These are phyloP conservation scores for Centruroides sculpturatus DNA, from an alignment of 1,140 invertebrate species.

Conservation along the genomic window DNA sequence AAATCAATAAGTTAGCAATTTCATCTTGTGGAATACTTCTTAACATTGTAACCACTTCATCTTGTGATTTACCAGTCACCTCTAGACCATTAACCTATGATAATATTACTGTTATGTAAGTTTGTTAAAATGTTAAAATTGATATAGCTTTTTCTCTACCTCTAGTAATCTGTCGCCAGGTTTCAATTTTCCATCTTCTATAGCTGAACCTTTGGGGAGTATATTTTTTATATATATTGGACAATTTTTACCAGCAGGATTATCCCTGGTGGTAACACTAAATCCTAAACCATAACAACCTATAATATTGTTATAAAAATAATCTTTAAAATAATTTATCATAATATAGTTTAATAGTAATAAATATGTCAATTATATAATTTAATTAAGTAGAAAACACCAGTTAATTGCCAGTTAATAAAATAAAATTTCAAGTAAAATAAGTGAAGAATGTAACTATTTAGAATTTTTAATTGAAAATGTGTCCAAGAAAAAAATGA, in stretches of 20 bases:
- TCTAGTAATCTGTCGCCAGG: constrained; percentile 86
- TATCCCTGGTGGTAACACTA: constrained; percentile 92
- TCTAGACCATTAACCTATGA: constrained; percentile 55
- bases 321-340: not conserved
- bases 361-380: too few relatives aligned
- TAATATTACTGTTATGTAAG: not conserved
- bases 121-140: not conserved
- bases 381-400: too few relatives aligned
- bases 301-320: not conserved
- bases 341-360: not conserved
- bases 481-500: too few relatives aligned
- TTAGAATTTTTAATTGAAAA: too few relatives aligned
- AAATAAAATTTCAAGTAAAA: too few relatives aligned
- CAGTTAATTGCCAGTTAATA: too few relatives aligned
- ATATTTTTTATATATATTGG: constrained; percentile 99
- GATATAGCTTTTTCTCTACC: constrained; percentile 15
- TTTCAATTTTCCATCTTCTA: constrained; percentile 79
- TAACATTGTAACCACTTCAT: constrained; percentile 75
- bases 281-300: constrained; percentile 74
- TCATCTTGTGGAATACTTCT: constrained; percentile 62
- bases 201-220: constrained; percentile 85
- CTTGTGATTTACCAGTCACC: constrained; percentile 82
- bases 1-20: constrained; percentile 71
- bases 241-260: constrained; percentile 79
- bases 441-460: too few relatives aligned